These are phyloP conservation scores for Ambastaia sidthimunki DNA, from an alignment of 2,797 vertebrate species.

Conservation along the genomic window DNA sequence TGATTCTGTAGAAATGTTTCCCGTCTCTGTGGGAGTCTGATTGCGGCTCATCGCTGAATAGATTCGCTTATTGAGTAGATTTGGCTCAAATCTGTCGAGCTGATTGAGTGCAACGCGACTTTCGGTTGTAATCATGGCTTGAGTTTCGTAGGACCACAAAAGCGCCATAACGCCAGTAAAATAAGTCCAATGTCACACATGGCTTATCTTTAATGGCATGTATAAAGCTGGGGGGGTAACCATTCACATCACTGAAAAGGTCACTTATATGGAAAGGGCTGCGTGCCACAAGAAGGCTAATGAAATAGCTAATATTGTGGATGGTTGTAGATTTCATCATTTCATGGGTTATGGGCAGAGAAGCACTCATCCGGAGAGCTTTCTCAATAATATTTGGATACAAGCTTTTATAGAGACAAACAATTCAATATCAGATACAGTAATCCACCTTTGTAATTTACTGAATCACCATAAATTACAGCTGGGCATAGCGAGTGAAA, in stretches of 20 bases:
- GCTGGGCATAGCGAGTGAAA: neutral
- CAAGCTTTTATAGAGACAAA: conserved; percentile 41
- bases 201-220: conserved; percentile 58
- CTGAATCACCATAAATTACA: neutral
- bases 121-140: conserved; percentile 55
- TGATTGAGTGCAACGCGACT: conserved; percentile 55
- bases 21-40: conserved; percentile 62
- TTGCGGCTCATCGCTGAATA: conserved; percentile 61
- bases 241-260: conserved; percentile 60
- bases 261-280: conserved; percentile 53
- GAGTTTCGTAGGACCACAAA: conserved; percentile 48
- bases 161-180: conserved; percentile 49
- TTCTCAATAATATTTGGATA: conserved; percentile 14
- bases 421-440: conserved; percentile 29
- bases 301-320: conserved; percentile 52
- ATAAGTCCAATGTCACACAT: conserved; percentile 61
- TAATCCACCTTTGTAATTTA: neutral
- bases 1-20: conserved; percentile 50
- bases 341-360: conserved; percentile 49
- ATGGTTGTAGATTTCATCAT: conserved; percentile 48
- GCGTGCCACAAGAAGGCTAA: conserved; percentile 39
- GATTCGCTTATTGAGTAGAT: conserved; percentile 62
- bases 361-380: conserved; percentile 26
- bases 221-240: conserved; percentile 51
- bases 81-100: conserved; percentile 52